A percentile compares a stretch with the other conserved stretches of the same genome.
phyloP scores from a whole-genome alignment of 1,140 invertebrate genomes.

The Lepidotrigona ventralis region DNA sequence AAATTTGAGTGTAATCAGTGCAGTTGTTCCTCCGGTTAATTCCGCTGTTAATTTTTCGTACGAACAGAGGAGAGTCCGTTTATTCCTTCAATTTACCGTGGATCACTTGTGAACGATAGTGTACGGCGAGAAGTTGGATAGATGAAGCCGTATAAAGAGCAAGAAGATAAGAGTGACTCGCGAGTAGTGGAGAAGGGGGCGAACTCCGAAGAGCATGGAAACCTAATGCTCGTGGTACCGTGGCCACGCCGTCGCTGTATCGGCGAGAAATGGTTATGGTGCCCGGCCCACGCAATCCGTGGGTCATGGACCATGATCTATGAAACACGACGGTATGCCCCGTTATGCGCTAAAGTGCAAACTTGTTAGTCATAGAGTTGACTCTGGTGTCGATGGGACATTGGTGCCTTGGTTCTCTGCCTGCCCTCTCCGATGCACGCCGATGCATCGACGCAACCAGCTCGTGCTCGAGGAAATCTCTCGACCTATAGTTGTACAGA shows the following conservation, averaged over 20 bases:
- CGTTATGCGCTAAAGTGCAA: slow-evolving; percentile 80
- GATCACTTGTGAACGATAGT: not conserved
- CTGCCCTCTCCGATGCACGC: slow-evolving; percentile 12
- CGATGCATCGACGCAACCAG: slow-evolving; percentile 38
- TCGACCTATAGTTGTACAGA: not conserved
- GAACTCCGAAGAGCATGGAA: slow-evolving; percentile 58
- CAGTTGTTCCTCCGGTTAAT: too few species aligned
- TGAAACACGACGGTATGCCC: slow-evolving; percentile 71
- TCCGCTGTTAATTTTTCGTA: too few species aligned
- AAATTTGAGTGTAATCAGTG: too few species aligned
- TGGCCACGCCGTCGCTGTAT: slow-evolving; percentile 54
- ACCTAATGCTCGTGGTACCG: slow-evolving; percentile 69
- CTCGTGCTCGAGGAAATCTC: slow-evolving; percentile 6
- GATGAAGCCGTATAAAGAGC: not conserved
- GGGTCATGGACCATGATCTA: slow-evolving; percentile 77
- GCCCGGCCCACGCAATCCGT: slow-evolving; percentile 74
- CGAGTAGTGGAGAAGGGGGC: not conserved
- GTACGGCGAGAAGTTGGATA: slow-evolving; percentile 19
- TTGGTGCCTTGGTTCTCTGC: slow-evolving; percentile 38
- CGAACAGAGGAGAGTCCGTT: too few species aligned
- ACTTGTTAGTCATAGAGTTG: slow-evolving; percentile 78
- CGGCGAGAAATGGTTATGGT: slow-evolving; percentile 71
- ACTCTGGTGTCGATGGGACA: slow-evolving; percentile 64
- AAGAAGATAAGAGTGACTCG: not conserved
- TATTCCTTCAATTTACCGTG: too few species aligned